Base-by-base conservation (phyloP, 2,888 invertebrate genomes). In the Nomada fabriciana region DNA sequence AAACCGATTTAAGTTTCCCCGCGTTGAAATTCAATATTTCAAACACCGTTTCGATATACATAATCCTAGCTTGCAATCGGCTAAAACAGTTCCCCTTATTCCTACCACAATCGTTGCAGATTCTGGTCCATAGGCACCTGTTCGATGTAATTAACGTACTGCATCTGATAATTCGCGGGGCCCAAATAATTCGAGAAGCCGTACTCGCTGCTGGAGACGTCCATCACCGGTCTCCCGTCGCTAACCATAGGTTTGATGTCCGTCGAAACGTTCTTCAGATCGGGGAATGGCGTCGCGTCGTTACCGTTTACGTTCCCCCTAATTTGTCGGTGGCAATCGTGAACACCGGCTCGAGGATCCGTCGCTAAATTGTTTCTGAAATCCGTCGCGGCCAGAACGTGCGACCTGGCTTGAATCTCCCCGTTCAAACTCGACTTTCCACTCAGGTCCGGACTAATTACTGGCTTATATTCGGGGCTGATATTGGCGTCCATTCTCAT, bases 91-190 rank as follows among this genome's bases (percentile, higher is more conserved):
- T 13, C 9, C 20, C 1, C 3, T 13, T 3, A 23, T 15, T 18
- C 59, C 73, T 88, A 93, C 93, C 93, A 94, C 42, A 94, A 81
- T 81, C 94, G 90, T 69, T 93, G 92, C 29, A 93, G 80, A 79
- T 91, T 92, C 76, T 93, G 93, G 23, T 94, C 93, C 65, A 90
- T 85, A 0, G 91, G 87, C 47, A 91, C 81, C 55, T 92, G 91
- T 2, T 94, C 94, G 84, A 91, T 88, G 60, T 92, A 93, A 83
- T 93, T 93, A 2, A 91, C 90, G 53, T 93, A 93, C 36, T 91
- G 91, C 91, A 93, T 91, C 71, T 91, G 93, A 71, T 93, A 93
- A 82, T 89, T 91, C 0, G 91, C 61, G 4, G 92, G 85, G 23
- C 87, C 90, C 25, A 90, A 69, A 60, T 93, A 93, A 84, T 91